Evolutionary conservation across 64 coral and sea anemone genomes (phyloP).

Genomic region (Actinia tenebrosa): DNA sequence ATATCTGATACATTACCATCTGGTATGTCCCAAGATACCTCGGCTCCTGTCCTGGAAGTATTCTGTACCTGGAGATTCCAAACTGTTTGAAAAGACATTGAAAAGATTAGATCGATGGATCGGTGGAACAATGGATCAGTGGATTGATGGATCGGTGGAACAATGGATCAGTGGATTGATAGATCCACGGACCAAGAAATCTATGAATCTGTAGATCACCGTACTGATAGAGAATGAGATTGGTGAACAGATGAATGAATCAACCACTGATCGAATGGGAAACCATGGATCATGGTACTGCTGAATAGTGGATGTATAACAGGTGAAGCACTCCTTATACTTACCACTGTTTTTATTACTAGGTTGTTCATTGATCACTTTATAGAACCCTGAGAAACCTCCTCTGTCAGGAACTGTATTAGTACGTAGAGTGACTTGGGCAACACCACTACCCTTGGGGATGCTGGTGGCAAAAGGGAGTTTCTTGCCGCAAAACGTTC

Average conservation of each 20-base stretch:
- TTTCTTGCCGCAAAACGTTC: neutral
- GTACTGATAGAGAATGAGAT: no score
- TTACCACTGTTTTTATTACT: neutral
- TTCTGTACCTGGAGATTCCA: neutral
- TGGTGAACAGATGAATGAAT: no score
- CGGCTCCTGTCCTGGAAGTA: neutral
- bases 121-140: no score
- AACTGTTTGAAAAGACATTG: neutral
- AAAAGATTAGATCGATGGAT: no score
- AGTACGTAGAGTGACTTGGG: neutral
- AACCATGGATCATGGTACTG: no score
- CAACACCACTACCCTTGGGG: neutral
- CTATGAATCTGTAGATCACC: no score
- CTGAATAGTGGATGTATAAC: no score
- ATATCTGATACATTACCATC: neutral
- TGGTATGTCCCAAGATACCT: neutral
- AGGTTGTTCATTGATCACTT: neutral
- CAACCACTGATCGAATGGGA: no score
- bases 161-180: no score
- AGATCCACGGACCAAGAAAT: no score
- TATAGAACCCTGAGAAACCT: neutral
- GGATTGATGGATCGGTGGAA: no score
- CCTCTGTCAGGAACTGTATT: neutral
- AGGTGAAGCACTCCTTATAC: no score
- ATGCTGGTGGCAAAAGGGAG: neutral